phyloP scores from a whole-genome alignment of 2,797 vertebrate species.

The Dermochelys coriacea region DNA sequence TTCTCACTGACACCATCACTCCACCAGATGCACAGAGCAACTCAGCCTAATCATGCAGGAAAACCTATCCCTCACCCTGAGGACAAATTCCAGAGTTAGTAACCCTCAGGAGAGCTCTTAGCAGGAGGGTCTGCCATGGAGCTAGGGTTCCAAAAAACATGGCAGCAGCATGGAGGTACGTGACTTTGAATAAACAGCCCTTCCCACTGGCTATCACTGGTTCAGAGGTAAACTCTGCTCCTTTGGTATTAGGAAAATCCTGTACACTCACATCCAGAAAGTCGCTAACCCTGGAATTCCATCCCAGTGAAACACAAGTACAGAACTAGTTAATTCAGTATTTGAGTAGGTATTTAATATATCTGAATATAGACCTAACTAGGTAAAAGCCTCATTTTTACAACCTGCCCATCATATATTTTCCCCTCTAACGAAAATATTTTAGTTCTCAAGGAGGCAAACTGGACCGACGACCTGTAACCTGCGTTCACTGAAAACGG shows the following conservation, averaged over 20 bases:
- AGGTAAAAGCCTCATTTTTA: neutral
- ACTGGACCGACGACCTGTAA: neutral
- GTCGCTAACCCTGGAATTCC: neutral
- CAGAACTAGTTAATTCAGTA: neutral
- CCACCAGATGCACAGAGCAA: neutral
- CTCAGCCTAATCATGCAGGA: neutral
- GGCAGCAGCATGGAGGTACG: rapidly evolving
- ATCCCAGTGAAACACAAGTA: neutral
- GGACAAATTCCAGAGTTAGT: neutral
- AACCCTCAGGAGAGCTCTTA: neutral
- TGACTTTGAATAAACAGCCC: neutral
- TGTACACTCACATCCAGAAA: neutral
- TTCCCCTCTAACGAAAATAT: neutral
- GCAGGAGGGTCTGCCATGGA: rapidly evolving
- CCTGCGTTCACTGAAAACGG: too few relatives aligned
- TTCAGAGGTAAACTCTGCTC: rapidly evolving
- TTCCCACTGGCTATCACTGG: neutral
- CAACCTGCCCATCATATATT: neutral
- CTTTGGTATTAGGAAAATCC: neutral
- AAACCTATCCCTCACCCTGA: neutral
- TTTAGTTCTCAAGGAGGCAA: neutral
- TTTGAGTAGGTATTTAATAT: neutral
- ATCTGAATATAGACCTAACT: neutral
- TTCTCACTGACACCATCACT: neutral
- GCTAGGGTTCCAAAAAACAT: rapidly evolving